A percentile compares a stretch with the other conserved stretches of the same genome.
These are phyloP conservation scores for Pituophis catenifer DNA, from an alignment of 2,113 vertebrate species.

Conservation along the genomic window DNA sequence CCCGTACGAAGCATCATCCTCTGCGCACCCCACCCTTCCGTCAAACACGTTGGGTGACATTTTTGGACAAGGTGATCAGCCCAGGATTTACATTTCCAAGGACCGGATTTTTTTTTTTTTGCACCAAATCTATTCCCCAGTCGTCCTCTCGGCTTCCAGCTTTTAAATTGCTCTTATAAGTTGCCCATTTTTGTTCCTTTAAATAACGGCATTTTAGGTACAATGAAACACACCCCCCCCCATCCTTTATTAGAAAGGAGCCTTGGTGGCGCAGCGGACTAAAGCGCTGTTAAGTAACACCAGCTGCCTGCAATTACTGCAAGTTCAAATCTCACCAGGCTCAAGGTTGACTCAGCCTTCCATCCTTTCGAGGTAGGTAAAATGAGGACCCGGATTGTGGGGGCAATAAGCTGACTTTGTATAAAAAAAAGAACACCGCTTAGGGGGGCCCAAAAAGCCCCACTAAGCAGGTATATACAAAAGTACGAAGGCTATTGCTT, in stretches of 20 bases:
- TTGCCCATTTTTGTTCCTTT: not conserved
- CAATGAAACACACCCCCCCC: not conserved
- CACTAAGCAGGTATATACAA: too few relatives aligned
- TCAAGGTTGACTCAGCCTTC: too few relatives aligned
- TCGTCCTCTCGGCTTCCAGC: not conserved
- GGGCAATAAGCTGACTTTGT: too few relatives aligned
- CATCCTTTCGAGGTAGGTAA: too few relatives aligned
- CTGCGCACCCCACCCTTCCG: not conserved
- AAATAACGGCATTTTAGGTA: not conserved
- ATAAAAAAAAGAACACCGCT: too few relatives aligned
- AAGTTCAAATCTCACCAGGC: too few relatives aligned
- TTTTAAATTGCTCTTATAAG: not conserved
- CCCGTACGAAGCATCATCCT: not conserved
- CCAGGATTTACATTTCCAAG: not conserved
- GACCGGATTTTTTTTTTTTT: not conserved
- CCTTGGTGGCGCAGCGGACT: too few relatives aligned
- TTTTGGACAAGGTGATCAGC: conserved; percentile 19
- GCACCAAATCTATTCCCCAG: not conserved
- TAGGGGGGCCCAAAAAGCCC: too few relatives aligned
- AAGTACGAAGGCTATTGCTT: too few relatives aligned
- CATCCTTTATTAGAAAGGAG: not conserved
- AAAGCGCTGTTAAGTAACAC: too few relatives aligned
- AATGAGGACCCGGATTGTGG: too few relatives aligned
- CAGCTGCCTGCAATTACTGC: too few relatives aligned
- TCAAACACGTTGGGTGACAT: conserved; percentile 26